These are phyloP conservation scores for Eupithecia abbreviata DNA, from an alignment of 2,888 invertebrate genomes.

Conservation along the genomic window DNA sequence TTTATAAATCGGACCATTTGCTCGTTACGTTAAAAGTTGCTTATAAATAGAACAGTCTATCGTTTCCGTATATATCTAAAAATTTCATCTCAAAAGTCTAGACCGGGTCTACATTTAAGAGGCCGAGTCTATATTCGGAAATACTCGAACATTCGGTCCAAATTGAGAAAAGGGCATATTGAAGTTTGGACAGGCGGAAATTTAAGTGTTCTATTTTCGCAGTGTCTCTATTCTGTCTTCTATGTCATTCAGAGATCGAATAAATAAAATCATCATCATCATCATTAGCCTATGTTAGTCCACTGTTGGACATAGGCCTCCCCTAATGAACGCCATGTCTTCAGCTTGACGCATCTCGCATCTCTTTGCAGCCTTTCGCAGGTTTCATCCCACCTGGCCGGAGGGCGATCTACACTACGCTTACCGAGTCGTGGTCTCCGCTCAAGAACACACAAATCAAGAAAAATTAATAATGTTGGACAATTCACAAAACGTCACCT, in stretches of 20 bases:
- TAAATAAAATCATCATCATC: background rate
- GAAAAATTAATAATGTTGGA: no score
- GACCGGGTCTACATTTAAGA: constrained; percentile 4
- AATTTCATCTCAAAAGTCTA: background rate
- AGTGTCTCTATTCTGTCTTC: background rate
- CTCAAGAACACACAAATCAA: no score
- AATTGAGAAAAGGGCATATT: background rate
- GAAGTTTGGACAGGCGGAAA: constrained; percentile 4
- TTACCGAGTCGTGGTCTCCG: no score
- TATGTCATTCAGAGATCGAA: background rate
- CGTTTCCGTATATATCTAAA: background rate
- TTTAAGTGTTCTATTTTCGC: background rate
- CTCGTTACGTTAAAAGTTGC: background rate
- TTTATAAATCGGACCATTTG: background rate
- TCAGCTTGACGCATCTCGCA: no score
- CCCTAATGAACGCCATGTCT: no score
- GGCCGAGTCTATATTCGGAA: constrained; percentile 5
- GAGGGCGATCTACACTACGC: no score
- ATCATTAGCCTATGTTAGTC: no score
- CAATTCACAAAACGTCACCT: no score
- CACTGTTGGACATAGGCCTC: no score
- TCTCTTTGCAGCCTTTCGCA: no score
- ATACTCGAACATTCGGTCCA: background rate
- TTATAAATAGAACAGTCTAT: background rate
- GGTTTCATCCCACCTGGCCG: no score